Conservation (phyloP, 1,140 invertebrate genomes). For the Pseudachorutes palmiensis region DNA sequence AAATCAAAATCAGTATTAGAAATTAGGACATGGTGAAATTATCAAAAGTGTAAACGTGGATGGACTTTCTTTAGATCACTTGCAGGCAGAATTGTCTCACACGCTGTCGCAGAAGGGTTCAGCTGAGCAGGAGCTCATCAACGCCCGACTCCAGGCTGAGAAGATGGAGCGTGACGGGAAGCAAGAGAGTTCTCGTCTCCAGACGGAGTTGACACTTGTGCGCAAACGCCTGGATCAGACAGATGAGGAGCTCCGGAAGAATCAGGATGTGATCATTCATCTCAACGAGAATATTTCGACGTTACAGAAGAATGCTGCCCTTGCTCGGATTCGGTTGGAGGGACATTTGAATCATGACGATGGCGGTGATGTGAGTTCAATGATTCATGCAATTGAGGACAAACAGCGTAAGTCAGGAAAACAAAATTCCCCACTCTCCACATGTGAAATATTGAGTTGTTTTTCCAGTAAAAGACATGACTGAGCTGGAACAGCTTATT, state of each 20-base stretch:
- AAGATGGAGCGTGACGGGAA: slow-evolving; percentile 59
- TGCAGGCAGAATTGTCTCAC: slow-evolving; percentile 64
- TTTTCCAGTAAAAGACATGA: slow-evolving; percentile 52
- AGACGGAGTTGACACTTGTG: slow-evolving; percentile 65
- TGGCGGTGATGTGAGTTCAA: slow-evolving; percentile 14
- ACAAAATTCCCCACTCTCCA: slow-evolving; percentile 26
- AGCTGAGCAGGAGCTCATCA: slow-evolving; percentile 64
- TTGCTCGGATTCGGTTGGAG: slow-evolving; percentile 24
- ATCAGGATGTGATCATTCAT: slow-evolving; percentile 62
- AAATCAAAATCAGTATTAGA: slow-evolving; percentile 58
- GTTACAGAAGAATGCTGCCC: slow-evolving; percentile 64
- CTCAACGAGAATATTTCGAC: slow-evolving; percentile 64
- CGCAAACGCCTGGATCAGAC: slow-evolving; percentile 65
- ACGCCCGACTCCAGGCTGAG: slow-evolving; percentile 52
- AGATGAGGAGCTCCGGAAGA: slow-evolving; percentile 66
- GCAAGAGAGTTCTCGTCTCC: slow-evolving; percentile 60
- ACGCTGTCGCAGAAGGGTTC: slow-evolving; percentile 63
- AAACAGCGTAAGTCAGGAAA: slow-evolving; percentile 61
- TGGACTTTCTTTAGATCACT: slow-evolving; percentile 47
- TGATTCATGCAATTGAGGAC: slow-evolving; percentile 62
- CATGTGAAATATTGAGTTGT: too few relatives aligned
- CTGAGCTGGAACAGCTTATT: slow-evolving; percentile 74
- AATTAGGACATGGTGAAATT: not conserved
- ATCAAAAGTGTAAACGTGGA: not conserved
- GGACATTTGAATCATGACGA: slow-evolving; percentile 15